Base-by-base conservation (phyloP, 2,888 invertebrate genomes). In the Chironomus tentans region DNA sequence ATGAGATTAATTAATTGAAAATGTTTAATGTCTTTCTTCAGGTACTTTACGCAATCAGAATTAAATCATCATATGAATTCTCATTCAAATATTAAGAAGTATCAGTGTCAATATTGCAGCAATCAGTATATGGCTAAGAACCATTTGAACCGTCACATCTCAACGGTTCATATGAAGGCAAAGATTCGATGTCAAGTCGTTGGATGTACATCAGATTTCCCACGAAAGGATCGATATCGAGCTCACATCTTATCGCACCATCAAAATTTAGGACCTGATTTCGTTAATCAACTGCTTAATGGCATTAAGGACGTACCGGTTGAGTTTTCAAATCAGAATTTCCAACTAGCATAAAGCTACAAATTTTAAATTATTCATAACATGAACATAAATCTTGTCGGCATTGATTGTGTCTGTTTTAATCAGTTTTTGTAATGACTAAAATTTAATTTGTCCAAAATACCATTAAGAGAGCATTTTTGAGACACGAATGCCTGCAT, bases 11-110 rank as follows among this genome's bases (percentile, higher is more conserved):
- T n/a, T n/a, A 50, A 62, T 62, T 62, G 1, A 13, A 4, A 22
- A n/a, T 18, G 4, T 70, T 48, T 70, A 5, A 18, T 47, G 15
- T 2, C 15, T 5, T 21, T 18, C 50, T 70, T 28, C 18, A 72
- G 72, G 72, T 72, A 72, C 38, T 72, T 72, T 38, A 72, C 72
- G 61, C 72, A 72, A 72, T 72, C 72, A 18, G 72, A 72, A 38
- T 46, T 72, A 18, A 72, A 72, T 38, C 72, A 72, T 72, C 72
- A 72, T 24, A 72, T 72, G 72, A 72, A 72, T 10, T 62, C 62
- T 62, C 72, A 72, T 38, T 72, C 72, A 61, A 72, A 72, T 15
- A 72, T 72, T 13, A 72, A 72, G 21, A 72, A 72, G 38, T 72
- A 72, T 21, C 72, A 72, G 24, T 72, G 72, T 61, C 72, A 72